These are phyloP conservation scores for Melipona quadrifasciata DNA, from an alignment of 1,140 invertebrate genomes.

Conservation along the genomic window DNA sequence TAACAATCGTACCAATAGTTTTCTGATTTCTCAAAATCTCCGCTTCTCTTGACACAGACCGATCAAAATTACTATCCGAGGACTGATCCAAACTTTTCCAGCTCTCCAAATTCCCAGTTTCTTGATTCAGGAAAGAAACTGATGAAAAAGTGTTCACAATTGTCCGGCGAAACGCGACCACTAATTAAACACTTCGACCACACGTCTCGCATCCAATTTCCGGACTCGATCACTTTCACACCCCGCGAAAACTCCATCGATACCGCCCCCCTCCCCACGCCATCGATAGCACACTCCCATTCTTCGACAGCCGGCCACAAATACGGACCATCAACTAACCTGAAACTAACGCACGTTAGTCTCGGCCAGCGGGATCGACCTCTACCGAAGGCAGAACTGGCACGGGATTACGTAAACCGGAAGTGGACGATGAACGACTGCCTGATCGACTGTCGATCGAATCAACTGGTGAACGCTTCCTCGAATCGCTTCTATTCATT, in stretches of 20 bases:
- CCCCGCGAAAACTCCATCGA: neutral
- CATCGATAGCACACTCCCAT: too few species aligned
- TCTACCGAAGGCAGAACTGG: neutral
- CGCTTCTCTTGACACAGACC: too few species aligned
- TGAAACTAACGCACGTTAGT: neutral
- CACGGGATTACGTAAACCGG: constrained; percentile 36
- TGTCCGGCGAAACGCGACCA: neutral
- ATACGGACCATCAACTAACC: neutral
- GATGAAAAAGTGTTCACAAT: neutral
- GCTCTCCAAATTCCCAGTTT: too few species aligned
- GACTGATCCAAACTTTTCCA: too few species aligned
- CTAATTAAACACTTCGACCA: neutral
- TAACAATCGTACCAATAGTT: too few species aligned
- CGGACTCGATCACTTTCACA: too few species aligned
- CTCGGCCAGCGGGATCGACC: neutral
- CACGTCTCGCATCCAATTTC: neutral
- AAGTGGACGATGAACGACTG: neutral
- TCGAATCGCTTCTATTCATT: neutral
- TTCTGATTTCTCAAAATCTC: too few species aligned
- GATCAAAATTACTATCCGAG: too few species aligned
- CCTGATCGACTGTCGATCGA: constrained; percentile 1
- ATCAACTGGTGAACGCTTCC: neutral
- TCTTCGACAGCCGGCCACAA: neutral
- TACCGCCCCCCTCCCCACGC: neutral
- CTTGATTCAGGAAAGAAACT: neutral